These are phyloP conservation scores for Sebastes kiyomatsui DNA, from an alignment of 2,797 vertebrate genomes.

Conservation along the genomic window DNA sequence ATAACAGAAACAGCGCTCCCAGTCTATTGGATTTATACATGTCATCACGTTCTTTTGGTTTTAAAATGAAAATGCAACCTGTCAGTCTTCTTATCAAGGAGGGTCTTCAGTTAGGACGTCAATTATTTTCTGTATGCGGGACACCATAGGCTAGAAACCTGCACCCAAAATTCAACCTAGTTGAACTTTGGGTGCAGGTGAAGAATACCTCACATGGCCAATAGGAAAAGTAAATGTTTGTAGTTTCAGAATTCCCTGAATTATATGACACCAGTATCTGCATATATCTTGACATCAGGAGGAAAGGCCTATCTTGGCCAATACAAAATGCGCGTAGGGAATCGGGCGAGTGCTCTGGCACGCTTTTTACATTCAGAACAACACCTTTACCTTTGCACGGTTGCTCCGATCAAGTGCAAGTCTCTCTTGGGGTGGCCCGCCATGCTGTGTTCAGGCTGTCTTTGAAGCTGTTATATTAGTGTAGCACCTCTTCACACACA, in stretches of 20 bases:
- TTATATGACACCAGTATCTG: not conserved
- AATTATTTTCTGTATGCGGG: not conserved
- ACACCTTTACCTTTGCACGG: not conserved
- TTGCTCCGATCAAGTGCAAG: not conserved
- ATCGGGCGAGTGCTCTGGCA: too few species aligned
- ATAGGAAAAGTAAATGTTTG: too few species aligned
- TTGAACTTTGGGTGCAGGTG: not conserved
- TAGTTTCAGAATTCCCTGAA: not conserved
- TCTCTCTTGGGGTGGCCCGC: not conserved
- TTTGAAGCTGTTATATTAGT: conserved; percentile 39
- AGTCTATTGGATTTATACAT: not conserved
- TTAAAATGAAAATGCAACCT: not conserved
- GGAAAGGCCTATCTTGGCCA: not conserved
- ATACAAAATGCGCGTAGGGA: not conserved
- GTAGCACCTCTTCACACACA: conserved; percentile 8
- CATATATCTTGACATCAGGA: not conserved
- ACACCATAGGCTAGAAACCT: not conserved
- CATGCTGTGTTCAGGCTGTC: conserved; percentile 20
- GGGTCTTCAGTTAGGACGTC: not conserved
- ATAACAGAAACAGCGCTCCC: too few species aligned
- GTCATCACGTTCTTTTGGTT: not conserved
- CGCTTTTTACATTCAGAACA: not conserved
- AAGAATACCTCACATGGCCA: not conserved
- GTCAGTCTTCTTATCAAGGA: not conserved
- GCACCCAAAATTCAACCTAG: not conserved